Conservation (phyloP, 2,797 vertebrate species). For the Myripristis murdjan region DNA sequence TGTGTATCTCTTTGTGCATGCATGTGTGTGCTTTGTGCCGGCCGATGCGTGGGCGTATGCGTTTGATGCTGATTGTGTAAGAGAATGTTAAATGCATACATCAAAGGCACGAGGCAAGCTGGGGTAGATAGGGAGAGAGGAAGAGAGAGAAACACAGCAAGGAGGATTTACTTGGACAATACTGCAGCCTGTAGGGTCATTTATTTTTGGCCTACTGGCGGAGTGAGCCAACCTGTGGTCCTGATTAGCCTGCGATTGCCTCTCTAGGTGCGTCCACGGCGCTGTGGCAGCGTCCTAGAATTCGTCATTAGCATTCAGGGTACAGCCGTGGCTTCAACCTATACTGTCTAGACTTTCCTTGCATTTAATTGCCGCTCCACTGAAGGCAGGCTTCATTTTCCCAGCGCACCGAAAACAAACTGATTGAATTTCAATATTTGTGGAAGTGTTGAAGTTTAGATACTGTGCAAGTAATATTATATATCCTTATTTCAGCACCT, state of each 20-base stretch:
- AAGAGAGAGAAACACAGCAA: background rate
- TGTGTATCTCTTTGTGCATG: slow-evolving; percentile 47
- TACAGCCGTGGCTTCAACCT: background rate
- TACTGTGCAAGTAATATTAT: background rate
- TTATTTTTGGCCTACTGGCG: slow-evolving; percentile 22
- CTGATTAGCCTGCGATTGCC: slow-evolving; percentile 46
- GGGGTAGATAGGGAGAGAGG: background rate
- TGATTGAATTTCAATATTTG: background rate
- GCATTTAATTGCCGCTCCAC: slow-evolving; percentile 7
- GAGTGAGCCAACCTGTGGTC: slow-evolving; percentile 10
- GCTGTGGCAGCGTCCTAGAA: slow-evolving; percentile 24
- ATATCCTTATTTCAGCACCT: background rate
- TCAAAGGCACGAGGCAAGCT: slow-evolving; percentile 46
- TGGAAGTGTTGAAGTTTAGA: background rate
- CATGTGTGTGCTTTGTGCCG: slow-evolving; percentile 50
- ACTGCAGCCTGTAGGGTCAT: slow-evolving; percentile 22
- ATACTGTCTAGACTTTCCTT: slow-evolving; percentile 17
- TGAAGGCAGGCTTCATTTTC: background rate
- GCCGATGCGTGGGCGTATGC: slow-evolving; percentile 53
- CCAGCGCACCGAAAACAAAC: background rate
- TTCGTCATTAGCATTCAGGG: slow-evolving; percentile 22
- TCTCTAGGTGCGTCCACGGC: slow-evolving; percentile 48
- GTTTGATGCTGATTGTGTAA: slow-evolving; percentile 68
- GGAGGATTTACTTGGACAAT: slow-evolving; percentile 19
- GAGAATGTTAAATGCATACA: slow-evolving; percentile 57